Base-by-base conservation (phyloP, 2,797 vertebrate genomes). In the Silurus aristotelis region DNA sequence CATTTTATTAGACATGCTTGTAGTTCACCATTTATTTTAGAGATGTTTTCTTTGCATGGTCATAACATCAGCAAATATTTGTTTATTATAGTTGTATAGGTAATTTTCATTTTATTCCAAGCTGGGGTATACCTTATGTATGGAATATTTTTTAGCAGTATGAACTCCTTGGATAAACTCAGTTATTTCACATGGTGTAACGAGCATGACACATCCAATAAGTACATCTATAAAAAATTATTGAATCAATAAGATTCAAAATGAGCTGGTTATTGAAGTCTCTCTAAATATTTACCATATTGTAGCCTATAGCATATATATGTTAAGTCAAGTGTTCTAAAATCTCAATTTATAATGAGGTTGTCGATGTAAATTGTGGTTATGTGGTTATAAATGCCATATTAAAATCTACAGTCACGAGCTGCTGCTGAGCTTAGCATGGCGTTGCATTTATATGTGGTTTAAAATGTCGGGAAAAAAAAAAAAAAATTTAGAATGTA, bases 111-210 rank as follows among this genome's bases (percentile, higher is more conserved):
- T 70, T 15, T 2, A 38, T 48, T 46, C 66, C 22, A 80, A 68
- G 19, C 5, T 73, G 25, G 0, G 4, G 73, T 27, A 10, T 27
- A 1, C 52, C 31, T 31, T 31, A 19, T 73, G 15, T 15, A 56
- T 20, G 3, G 14, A 8, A n/a, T 15, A 6, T 0, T 58, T 31
- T 76, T 19, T 10, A 56, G 10, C 22, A 76, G 61, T 31, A 77
- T 64, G 55, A 38, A 38, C 48, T 77, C 27, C 43, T 7, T 55
- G n/a, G 52, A 84, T 70, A 6, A 84, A 78, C 25, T 68, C 25
- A 31, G 6, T 72, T 52, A 73, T 55, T 73, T 55, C 46, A 25
- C 22, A 15, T 73, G 6, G 20, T 72, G 10, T 72, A 9, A 72
- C 13, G 8, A 72, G 43, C 27, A 68, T 19, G 66, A 0, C 0